phyloP scores from a whole-genome alignment of 2,797 vertebrate genomes.

The Crypturellus tataupa region DNA sequence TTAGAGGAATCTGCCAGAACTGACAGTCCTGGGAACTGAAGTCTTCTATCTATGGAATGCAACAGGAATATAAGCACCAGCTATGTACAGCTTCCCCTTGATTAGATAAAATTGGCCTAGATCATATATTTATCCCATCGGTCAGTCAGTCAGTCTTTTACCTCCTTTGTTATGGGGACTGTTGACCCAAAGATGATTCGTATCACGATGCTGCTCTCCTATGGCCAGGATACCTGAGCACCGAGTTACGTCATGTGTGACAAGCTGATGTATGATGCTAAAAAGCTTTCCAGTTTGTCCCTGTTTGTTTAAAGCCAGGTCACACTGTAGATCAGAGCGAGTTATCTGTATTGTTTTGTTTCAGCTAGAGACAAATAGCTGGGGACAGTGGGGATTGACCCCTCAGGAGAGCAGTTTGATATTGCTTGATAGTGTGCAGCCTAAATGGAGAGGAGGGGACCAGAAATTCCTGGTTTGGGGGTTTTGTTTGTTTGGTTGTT shows the following conservation, averaged over 20 bases:
- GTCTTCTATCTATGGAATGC: neutral
- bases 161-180: neutral
- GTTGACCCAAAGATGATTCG: neutral
- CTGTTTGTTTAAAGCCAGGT: neutral
- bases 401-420: neutral
- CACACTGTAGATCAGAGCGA: neutral
- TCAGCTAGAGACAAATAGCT: neutral
- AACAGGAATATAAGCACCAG: neutral
- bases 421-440: fast-evolving
- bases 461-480: too few relatives aligned
- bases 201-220: neutral
- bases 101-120: neutral
- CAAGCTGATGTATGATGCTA: neutral
- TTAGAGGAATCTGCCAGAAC: neutral
- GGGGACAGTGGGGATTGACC: neutral
- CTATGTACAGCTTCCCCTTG: neutral
- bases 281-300: neutral
- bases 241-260: neutral
- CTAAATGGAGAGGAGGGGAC: neutral
- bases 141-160: neutral
- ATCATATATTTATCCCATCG: neutral
- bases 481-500: too few relatives aligned
- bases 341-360: neutral
- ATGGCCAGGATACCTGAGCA: neutral
- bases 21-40: neutral